These are phyloP conservation scores for Drosophila antonietae DNA, from an alignment of 2,888 invertebrate species.

Conservation along the genomic window DNA sequence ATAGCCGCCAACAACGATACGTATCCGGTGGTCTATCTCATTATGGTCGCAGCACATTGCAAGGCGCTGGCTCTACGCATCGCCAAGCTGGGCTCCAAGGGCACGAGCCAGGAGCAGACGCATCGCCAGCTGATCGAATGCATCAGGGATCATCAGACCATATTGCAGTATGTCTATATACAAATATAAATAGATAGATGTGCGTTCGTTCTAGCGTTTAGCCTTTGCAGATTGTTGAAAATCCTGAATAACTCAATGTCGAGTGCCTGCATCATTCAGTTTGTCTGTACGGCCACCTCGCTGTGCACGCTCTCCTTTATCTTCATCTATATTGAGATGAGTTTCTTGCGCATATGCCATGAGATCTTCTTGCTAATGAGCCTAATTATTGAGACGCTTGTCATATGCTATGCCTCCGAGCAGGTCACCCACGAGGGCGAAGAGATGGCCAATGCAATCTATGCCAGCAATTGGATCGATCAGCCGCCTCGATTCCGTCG, in stretches of 20 bases:
- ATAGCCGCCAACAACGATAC: slow-evolving; percentile 64
- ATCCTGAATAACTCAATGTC: slow-evolving; percentile 85
- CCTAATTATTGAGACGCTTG: slow-evolving; percentile 85
- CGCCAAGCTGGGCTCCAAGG: slow-evolving; percentile 8
- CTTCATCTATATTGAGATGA: slow-evolving; percentile 79
- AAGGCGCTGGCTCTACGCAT: slow-evolving; percentile 72
- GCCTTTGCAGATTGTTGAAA: slow-evolving; percentile 64
- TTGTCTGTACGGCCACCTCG: slow-evolving; percentile 84
- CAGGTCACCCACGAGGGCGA: slow-evolving; percentile 85
- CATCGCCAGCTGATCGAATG: slow-evolving; percentile 54
- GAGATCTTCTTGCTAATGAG: slow-evolving; percentile 70
- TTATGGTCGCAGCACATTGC: slow-evolving; percentile 74
- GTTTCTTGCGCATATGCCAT: slow-evolving; percentile 35
- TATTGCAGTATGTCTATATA: slow-evolving; percentile 60
- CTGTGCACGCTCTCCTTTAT: slow-evolving; percentile 84
- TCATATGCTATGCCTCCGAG: slow-evolving; percentile 86
- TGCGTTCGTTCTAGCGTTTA: background rate
- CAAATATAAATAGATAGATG: background rate
- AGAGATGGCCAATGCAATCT: slow-evolving; percentile 85
- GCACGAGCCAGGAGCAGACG: background rate
- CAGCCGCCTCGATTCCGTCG: slow-evolving; percentile 84
- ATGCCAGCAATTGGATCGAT: slow-evolving; percentile 86
- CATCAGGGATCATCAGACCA: slow-evolving; percentile 76
- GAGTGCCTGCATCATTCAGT: slow-evolving; percentile 85
- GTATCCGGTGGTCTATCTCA: slow-evolving; percentile 76